Evolutionary conservation across 2,888 invertebrate genomes (phyloP), one percentile per base, ranked within the genome.

Genomic region (Hemaris fuciformis): DNA sequence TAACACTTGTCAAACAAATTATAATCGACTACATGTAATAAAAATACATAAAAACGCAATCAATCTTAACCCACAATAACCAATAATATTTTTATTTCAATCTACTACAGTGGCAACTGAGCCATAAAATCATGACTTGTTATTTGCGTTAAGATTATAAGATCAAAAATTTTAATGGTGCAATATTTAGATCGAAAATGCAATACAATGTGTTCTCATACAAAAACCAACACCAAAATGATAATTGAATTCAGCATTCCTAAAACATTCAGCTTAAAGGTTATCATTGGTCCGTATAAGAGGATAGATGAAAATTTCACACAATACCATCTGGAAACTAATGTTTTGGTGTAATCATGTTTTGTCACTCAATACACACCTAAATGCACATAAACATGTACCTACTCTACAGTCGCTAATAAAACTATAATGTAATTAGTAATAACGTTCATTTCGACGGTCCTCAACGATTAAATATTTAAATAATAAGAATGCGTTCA

Each of bases 271-370:
- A 53, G 53, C 53, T 53, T 53, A 53, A n/a, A 38, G 3, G 8
- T 18, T 53, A 53, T 53, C 18, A 53, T 53, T 53, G 53, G 53
- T 53, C 53, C 53, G 31, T 53, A 27, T 27, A 31, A 23, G 18
- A 31, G 31, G 31, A 31, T 53, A 31, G 53, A 27, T 27, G 8
- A 15, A 53, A 45, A 45, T 3, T 31, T 31, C 31, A 18, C 27
- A 31, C 31, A 53, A 3, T 18, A 53, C 23, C 27, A 8, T 7
- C 20, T 27, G 27, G 53, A 27, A 27, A 27, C 53, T 31, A 53
- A 18, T 27, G 27, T 18, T 15, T 15, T 53, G 31, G 10, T n/a
- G n/a, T 15, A 25, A 27, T 48, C 25, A 1, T 7, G 15, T 15
- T n/a, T 15, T 10, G 23, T 7, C 18, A 31, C 6, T 43, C 20